Evolutionary conservation across 2,113 vertebrate genomes (phyloP), one percentile per base, ranked within the genome.

Genomic region (Eira barbara): DNA sequence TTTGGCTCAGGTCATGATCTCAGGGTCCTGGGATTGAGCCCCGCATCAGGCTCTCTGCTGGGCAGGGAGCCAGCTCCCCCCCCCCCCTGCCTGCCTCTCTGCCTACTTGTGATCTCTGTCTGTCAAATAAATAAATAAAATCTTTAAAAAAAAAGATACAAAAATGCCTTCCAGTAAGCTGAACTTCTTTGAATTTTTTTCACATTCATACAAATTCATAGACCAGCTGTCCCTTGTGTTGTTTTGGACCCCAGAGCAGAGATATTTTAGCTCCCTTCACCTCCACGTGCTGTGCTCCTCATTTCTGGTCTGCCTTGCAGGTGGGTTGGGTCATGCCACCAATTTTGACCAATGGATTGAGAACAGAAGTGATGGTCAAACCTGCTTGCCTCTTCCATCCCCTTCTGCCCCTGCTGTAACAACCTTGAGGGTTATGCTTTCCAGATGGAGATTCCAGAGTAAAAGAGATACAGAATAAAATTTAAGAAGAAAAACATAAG

Each of bases 331-430:
- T 1, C 39, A 76, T 4, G 12, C 0, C 12, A 47, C 39, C 10
- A 42, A 11, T 67, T 89, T 29, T 15, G 79, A 45, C 23, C 34
- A 63, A 45, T 1, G 2, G 4, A 29, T 47, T n/a, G 23, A 91
- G 25, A 45, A 11, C 2, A 34, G 23, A 71, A 29, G 7, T n/a
- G 29, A 71, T 15, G 9, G 4, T 39, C 4, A 23, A 15, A 2
- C 14, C 7, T 0, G 10, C 1, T 0, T 1, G 6, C 7, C 7
- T 25, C n/a, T 6, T 15, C 17, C 3, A 2, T 8, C 23, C 17
- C 20, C 47, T 52, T 11, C 39, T 47, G 5, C 23, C 6, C 7
- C 14, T 10, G 3, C 7, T n/a, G 21, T 3, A 18, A 23, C 10
- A 25, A n/a, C 36, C 45, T 20, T 4, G 36, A 7, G 9, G 13